A percentile compares a stretch with the other conserved stretches of the same genome.
These are phyloP conservation scores for Simalia tracyae DNA, from an alignment of 2,797 vertebrate genomes.

Conservation along the genomic window DNA sequence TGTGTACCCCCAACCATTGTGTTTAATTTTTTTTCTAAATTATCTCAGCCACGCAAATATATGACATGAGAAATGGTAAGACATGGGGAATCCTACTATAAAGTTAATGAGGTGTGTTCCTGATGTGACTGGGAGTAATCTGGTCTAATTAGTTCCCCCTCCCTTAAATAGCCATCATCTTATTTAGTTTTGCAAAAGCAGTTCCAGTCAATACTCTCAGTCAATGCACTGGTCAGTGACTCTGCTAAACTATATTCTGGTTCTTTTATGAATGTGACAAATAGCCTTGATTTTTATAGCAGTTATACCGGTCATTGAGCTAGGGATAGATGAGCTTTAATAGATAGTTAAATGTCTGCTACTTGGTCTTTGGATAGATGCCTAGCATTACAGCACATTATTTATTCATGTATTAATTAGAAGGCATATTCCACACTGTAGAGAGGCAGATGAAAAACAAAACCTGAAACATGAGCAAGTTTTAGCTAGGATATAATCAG, in stretches of 20 bases:
- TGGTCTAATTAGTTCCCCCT: constrained; percentile 32
- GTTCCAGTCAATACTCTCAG: constrained; percentile 37
- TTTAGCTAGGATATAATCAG: fast-evolving
- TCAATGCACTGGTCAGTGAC: constrained; percentile 49
- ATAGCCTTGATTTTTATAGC: constrained; percentile 48
- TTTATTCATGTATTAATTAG: constrained; percentile 35
- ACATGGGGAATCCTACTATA: constrained; percentile 65
- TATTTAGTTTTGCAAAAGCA: constrained; percentile 35
- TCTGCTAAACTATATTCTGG: constrained; percentile 40
- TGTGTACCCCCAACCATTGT: neutral
- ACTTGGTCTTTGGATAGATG: constrained; percentile 15
- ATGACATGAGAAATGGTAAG: constrained; percentile 56
- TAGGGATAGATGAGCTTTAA: constrained; percentile 29
- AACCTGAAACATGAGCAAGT: neutral
- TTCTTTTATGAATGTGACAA: constrained; percentile 33
- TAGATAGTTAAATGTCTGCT: constrained; percentile 32
- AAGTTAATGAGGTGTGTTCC: constrained; percentile 67
- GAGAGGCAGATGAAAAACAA: fast-evolving
- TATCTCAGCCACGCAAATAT: constrained; percentile 63
- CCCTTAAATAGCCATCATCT: constrained; percentile 10
- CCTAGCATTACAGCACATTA: constrained; percentile 20
- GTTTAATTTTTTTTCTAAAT: constrained; percentile 62
- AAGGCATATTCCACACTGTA: neutral
- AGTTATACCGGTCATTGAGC: constrained; percentile 34
- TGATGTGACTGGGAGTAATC: constrained; percentile 60